A percentile compares a stretch with the other conserved stretches of the same genome.
Conservation (phyloP, 2,888 invertebrate genomes). For the Stramonita haemastoma region DNA sequence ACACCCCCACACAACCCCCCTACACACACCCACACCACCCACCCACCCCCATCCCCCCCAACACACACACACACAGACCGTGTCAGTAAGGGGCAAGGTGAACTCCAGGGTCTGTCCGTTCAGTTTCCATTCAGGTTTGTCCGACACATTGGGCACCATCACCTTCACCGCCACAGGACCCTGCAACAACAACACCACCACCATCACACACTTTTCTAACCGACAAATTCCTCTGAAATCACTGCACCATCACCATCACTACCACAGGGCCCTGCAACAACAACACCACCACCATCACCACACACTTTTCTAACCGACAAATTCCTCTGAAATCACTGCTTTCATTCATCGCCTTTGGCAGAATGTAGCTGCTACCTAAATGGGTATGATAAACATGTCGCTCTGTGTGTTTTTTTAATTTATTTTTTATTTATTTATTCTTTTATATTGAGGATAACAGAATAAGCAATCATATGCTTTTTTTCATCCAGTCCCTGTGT, state of each 20-base stretch:
- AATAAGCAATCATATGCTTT: no score
- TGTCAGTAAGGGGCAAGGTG: conserved; percentile 86
- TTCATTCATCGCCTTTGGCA: no score
- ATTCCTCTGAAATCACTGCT: no score
- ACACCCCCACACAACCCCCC: neutral
- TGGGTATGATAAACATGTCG: no score
- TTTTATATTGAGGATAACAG: no score
- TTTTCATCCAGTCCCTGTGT: no score
- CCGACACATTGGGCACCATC: conserved; percentile 88
- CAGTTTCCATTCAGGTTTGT: conserved; percentile 96
- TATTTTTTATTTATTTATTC: no score
- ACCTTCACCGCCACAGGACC: conserved; percentile 90
- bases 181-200: conserved; percentile 74
- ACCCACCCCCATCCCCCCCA: neutral
- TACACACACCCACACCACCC: neutral
- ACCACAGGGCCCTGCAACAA: conserved; percentile 84
- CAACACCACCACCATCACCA: neutral
- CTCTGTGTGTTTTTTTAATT: no score
- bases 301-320: no score
- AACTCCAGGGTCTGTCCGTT: conserved; percentile 92
- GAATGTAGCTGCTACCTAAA: no score
- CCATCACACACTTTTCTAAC: no score
- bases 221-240: no score
- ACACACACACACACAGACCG: conserved; percentile 74
- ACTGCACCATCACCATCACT: conserved; percentile 83